phyloP scores from a whole-genome alignment of 1,140 invertebrate species.

The Prorops nasuta region DNA sequence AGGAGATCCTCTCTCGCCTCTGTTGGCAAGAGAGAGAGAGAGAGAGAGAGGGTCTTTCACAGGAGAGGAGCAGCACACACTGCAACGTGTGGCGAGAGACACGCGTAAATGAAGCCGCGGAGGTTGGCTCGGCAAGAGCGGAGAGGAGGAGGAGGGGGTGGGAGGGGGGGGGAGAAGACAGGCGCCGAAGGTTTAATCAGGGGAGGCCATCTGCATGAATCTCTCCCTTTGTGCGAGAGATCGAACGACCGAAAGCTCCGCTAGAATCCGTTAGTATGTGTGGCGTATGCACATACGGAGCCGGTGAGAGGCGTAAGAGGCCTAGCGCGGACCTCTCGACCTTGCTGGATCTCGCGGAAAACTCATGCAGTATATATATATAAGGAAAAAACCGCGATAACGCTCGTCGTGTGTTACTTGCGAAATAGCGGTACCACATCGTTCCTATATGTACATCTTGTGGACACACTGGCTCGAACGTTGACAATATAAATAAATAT shows the following conservation, averaged over 20 bases:
- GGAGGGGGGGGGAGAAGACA: not conserved
- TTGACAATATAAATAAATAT: too few species aligned
- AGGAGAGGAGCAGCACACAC: constrained; percentile 5
- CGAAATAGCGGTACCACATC: too few species aligned
- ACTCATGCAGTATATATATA: not conserved
- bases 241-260: constrained; percentile 15
- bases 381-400: not conserved
- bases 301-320: not conserved
- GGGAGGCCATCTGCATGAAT: constrained; percentile 19
- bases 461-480: too few species aligned
- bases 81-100: not conserved
- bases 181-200: constrained; percentile 32
- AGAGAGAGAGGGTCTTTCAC: constrained; percentile 11
- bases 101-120: not conserved
- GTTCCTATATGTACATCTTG: too few species aligned
- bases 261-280: too few species aligned
- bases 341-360: not conserved
- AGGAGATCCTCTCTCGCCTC: constrained; percentile 35
- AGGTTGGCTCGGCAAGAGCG: constrained; percentile 10
- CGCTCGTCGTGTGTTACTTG: too few species aligned
- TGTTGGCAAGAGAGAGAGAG: too few species aligned
- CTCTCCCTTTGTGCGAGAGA: constrained; percentile 14
- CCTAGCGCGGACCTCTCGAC: not conserved
- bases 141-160: not conserved
- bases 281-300: too few species aligned